Percentiles rank a stretch among this genome's conserved stretches.
Evolutionary conservation across 2,113 vertebrate species (phyloP).

Genomic region (Elanus axillaris): DNA sequence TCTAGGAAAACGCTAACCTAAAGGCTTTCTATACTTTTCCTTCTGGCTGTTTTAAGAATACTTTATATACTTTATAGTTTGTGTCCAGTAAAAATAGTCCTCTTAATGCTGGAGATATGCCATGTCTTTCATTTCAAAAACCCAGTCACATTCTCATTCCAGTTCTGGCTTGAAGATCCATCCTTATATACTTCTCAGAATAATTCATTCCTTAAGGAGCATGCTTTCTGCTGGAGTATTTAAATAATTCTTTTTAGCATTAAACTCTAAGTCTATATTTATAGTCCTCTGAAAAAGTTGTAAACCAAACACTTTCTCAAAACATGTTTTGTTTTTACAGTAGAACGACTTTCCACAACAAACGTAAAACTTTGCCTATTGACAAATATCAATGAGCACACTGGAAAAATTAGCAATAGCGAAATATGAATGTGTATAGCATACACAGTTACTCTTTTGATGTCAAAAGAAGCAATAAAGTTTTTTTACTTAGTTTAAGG

Average conservation of each 20-base stretch:
- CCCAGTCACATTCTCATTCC: neutral
- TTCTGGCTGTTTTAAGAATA: neutral
- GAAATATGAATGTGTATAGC: neutral
- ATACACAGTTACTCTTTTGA: neutral
- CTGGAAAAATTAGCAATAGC: neutral
- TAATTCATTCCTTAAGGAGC: neutral
- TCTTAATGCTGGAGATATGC: neutral
- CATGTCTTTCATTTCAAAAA: neutral
- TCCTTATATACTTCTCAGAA: neutral
- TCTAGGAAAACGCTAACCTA: neutral
- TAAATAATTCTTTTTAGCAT: neutral
- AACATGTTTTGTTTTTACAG: neutral
- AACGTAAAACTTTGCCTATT: neutral
- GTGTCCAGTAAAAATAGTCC: neutral
- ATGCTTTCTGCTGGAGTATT: neutral
- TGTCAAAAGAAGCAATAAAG: neutral
- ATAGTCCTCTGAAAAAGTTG: neutral
- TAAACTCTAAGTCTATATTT: neutral
- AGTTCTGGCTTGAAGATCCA: neutral
- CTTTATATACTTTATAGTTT: neutral
- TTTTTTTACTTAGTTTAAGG: neutral
- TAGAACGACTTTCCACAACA: neutral
- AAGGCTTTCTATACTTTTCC: neutral
- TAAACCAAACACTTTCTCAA: neutral
- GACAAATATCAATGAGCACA: neutral